These are phyloP conservation scores for Trissolcus japonicus DNA, from an alignment of 2,888 invertebrate genomes.

Conservation along the genomic window DNA sequence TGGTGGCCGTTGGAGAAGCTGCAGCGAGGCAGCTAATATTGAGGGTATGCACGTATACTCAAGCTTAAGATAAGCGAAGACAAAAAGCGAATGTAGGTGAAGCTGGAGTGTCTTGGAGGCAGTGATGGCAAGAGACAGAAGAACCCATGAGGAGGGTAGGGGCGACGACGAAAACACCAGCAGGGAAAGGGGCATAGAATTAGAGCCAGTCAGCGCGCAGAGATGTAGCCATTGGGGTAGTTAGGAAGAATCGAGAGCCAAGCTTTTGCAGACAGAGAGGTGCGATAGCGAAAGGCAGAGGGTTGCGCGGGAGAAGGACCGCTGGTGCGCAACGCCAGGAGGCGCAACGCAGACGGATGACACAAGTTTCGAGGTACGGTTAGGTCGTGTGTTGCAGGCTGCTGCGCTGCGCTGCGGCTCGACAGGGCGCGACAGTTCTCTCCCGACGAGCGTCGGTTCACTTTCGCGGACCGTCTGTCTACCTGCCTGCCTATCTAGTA, in stretches of 20 bases:
- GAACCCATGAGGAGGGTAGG: conserved; percentile 35
- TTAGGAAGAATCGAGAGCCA: conserved; percentile 49
- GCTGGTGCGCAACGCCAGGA: background rate
- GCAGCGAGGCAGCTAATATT: conserved; percentile 41
- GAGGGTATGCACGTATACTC: conserved; percentile 56
- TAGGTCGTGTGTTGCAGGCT: conserved; percentile 74
- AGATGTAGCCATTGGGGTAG: conserved; percentile 49
- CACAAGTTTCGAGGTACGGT: conserved; percentile 64
- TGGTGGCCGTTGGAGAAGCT: conserved; percentile 6
- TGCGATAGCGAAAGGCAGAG: conserved; percentile 9
- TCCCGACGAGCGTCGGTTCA: conserved; percentile 72
- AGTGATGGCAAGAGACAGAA: conserved; percentile 56
- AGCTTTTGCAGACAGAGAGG: conserved; percentile 34
- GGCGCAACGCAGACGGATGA: conserved; percentile 56
- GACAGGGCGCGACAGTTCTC: conserved; percentile 74
- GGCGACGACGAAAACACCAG: conserved; percentile 51
- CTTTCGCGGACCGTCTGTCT: conserved; percentile 59
- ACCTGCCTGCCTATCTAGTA: conserved; percentile 11
- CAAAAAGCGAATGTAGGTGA: conserved; percentile 68
- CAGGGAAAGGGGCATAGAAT: conserved; percentile 26
- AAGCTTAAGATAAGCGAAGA: conserved; percentile 59
- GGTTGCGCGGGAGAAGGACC: conserved; percentile 43
- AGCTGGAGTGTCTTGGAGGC: conserved; percentile 61
- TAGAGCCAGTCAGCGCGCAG: conserved; percentile 39
- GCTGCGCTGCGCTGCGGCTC: conserved; percentile 71